Evolutionary conservation across 2,113 vertebrate species (phyloP), one percentile per base, ranked within the genome.

Genomic region (Cyprinodon brontotheroides): DNA sequence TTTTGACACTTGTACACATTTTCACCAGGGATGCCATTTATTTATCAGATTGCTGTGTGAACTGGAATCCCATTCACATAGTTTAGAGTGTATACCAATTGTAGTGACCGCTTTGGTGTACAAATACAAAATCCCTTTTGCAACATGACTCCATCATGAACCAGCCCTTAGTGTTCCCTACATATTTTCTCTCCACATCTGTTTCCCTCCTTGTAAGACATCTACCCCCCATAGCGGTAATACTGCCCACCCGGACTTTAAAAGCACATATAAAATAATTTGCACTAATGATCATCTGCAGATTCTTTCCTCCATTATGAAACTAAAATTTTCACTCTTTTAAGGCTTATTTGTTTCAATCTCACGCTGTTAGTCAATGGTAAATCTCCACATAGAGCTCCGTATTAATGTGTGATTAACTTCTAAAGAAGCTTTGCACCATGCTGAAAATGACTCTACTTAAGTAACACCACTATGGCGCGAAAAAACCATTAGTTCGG

Each of bases 361-460:
- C 75, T 48, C 74, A 65, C 57, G 65, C 82, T 87, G 90, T 88
- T 82, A 86, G 69, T 70, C 73, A 84, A 86, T 50, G 77, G 76
- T 83, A 80, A 90, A 90, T 86, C 83, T 86, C 86, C 68, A 82
- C 82, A 67, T 45, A 81, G 87, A 83, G 81, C 76, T 82, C 71
- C 86, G 50, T 86, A 87, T 91, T 92, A 90, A 91, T 82, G 86
- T 89, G 81, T 86, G 87, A 91, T 91, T 92, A 92, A 89, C 91
- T 86, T 85, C 47, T 81, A 78, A 84, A 80, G 83, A 82, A 60
- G 72, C 73, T 76, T 85, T 68, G 82, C 57, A 64, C 70, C 85
- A 79, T 0, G 41, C 80, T 79, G 83, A 79, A 86, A 90, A 89
- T 70, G 48, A 71, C 77, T 67, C 61, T 72, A 62, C 62, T 88